A percentile compares a stretch with the other conserved stretches of the same genome.
phyloP scores from a whole-genome alignment of 2,888 invertebrate genomes.

The Artemia sinica region DNA sequence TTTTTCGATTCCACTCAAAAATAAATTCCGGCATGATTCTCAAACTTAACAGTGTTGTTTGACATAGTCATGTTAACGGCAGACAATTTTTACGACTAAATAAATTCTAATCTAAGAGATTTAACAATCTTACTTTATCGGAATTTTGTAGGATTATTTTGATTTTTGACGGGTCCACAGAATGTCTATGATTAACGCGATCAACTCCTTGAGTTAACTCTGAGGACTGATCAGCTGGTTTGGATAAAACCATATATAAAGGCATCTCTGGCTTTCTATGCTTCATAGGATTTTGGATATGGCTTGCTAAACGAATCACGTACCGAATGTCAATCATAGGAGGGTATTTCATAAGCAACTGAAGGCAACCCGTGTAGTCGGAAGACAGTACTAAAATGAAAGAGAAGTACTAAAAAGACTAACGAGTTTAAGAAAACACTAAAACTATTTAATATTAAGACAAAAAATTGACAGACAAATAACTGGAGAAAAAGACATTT shows the following conservation, averaged over 20 bases:
- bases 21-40: too few species aligned
- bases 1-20: too few species aligned
- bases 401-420: too few species aligned
- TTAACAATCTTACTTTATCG: not conserved
- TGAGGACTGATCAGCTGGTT: not conserved
- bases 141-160: not conserved
- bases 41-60: too few species aligned
- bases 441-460: too few species aligned
- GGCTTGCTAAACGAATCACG: slow-evolving; percentile 44
- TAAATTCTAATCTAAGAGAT: too few species aligned
- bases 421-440: too few species aligned
- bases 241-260: not conserved
- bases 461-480: too few species aligned
- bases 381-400: slow-evolving; percentile 38
- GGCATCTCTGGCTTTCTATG: not conserved
- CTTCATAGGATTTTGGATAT: slow-evolving; percentile 33
- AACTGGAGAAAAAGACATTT: too few species aligned
- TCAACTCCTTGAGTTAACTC: not conserved
- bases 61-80: too few species aligned
- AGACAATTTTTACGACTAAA: too few species aligned
- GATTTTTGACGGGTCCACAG: not conserved
- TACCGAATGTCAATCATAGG: slow-evolving; percentile 43
- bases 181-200: not conserved
- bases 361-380: slow-evolving; percentile 47
- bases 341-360: slow-evolving; percentile 49